Conservation (phyloP, 2,797 vertebrate species). For the Manis crassicaudata region DNA sequence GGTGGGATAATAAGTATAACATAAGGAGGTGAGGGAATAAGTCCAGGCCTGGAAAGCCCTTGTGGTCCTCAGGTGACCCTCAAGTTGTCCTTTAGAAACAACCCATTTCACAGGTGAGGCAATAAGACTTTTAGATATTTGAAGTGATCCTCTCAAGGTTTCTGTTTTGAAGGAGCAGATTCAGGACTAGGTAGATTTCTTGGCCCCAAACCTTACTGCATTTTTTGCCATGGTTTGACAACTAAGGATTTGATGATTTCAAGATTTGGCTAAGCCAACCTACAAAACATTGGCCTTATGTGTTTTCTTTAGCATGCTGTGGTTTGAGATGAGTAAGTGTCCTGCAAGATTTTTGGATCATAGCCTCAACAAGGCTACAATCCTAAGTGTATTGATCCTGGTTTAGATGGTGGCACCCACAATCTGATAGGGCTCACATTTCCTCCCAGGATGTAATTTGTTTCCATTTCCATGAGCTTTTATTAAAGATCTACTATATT, state of each 20-base stretch:
- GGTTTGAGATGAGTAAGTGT: not conserved
- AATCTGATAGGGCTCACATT: not conserved
- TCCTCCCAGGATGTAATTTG: not conserved
- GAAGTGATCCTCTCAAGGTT: not conserved
- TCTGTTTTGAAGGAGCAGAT: not conserved
- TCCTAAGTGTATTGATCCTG: too few relatives aligned
- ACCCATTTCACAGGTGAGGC: not conserved
- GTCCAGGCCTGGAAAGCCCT: not conserved
- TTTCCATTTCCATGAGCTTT: not conserved
- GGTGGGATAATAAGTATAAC: not conserved
- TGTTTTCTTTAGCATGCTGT: not conserved
- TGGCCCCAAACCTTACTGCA: not conserved
- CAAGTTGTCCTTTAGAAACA: not conserved
- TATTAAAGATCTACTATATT: not conserved
- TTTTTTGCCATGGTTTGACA: not conserved
- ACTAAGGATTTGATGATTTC: too few relatives aligned
- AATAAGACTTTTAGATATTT: not conserved
- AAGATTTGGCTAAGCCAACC: not conserved
- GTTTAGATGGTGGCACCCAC: rapidly evolving
- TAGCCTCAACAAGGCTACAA: not conserved
- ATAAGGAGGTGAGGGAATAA: not conserved
- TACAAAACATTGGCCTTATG: not conserved
- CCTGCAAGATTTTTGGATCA: not conserved
- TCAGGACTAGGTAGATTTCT: not conserved
- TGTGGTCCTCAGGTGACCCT: not conserved